Evolutionary conservation across 1,140 invertebrate genomes (phyloP).

Genomic region (Leptestheria dahalacensis): DNA sequence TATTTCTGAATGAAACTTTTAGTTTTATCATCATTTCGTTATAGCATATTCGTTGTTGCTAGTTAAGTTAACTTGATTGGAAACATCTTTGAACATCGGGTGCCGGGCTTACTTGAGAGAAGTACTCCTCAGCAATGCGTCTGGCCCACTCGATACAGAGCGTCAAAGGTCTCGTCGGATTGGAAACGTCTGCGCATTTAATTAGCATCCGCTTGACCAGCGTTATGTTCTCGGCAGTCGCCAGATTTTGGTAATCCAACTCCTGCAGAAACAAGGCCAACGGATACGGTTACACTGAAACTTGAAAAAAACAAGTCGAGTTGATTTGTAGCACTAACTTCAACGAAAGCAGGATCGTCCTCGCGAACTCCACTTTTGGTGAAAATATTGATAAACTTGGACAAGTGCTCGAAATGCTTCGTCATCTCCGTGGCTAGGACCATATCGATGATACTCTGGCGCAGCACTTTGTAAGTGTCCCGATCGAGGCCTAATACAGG

Average conservation of each 20-base stretch:
- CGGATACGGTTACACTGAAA: background rate
- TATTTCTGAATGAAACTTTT: too few relatives aligned
- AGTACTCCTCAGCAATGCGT: conserved; percentile 79
- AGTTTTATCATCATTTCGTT: too few relatives aligned
- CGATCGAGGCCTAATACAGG: conserved; percentile 51
- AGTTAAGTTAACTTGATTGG: too few relatives aligned
- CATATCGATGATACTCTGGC: conserved; percentile 81
- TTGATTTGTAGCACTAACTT: too few relatives aligned
- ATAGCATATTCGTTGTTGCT: too few relatives aligned
- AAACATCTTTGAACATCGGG: too few relatives aligned
- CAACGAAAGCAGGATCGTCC: conserved; percentile 24
- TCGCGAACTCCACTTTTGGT: conserved; percentile 28
- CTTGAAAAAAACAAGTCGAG: too few relatives aligned
- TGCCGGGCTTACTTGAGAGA: conserved; percentile 51
- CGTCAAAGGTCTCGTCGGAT: conserved; percentile 68
- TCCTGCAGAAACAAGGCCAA: background rate
- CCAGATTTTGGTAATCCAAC: conserved; percentile 22
- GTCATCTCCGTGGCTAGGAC: conserved; percentile 95
- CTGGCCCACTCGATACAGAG: conserved; percentile 82
- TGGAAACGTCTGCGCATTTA: conserved; percentile 92
- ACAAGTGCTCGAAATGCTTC: conserved; percentile 87
- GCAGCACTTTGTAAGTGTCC: conserved; percentile 59
- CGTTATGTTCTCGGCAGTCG: conserved; percentile 57
- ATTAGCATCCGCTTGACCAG: conserved; percentile 87
- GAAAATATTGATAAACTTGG: conserved; percentile 84